Conservation (phyloP, 2,888 invertebrate species). For the Junonia oenone region DNA sequence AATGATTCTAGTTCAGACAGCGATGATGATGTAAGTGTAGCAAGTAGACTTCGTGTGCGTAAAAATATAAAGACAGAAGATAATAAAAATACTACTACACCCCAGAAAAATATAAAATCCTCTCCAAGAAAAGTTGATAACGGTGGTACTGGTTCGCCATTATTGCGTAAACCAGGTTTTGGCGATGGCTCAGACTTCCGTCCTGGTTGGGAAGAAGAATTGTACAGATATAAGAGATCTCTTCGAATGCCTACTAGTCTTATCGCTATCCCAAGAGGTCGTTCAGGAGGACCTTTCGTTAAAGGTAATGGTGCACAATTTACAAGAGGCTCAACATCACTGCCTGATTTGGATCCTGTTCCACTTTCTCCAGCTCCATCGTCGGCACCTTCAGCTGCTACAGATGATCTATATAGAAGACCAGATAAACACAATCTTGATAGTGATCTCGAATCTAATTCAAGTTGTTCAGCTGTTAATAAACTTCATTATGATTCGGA, state of each 20-base stretch:
- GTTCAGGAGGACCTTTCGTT: slow-evolving; percentile 77
- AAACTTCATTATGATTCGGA: slow-evolving; percentile 83
- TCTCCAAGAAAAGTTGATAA: slow-evolving; percentile 59
- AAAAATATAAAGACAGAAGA: slow-evolving; percentile 74
- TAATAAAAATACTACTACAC: slow-evolving; percentile 38
- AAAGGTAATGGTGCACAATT: slow-evolving; percentile 59
- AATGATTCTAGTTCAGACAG: slow-evolving; percentile 61
- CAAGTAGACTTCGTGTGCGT: slow-evolving; percentile 63
- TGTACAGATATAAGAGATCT: slow-evolving; percentile 89
- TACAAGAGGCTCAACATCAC: slow-evolving; percentile 84
- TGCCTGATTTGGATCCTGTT: slow-evolving; percentile 88
- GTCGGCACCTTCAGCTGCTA: slow-evolving; percentile 78
- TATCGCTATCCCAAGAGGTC: slow-evolving; percentile 86
- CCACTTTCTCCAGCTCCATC: slow-evolving; percentile 85
- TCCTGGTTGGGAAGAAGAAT: slow-evolving; percentile 91
- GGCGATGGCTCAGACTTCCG: slow-evolving; percentile 86
- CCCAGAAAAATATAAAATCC: slow-evolving; percentile 51
- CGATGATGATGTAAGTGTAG: slow-evolving; percentile 58
- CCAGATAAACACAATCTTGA: slow-evolving; percentile 74
- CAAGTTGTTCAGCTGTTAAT: slow-evolving; percentile 79
- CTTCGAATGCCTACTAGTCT: slow-evolving; percentile 89
- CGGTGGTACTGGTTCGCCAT: slow-evolving; percentile 55
- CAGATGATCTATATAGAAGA: slow-evolving; percentile 76
- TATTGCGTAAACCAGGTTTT: slow-evolving; percentile 79
- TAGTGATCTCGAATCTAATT: slow-evolving; percentile 84